Base-by-base conservation (phyloP, 2,888 invertebrate species). In the Drosophila subquinaria region DNA sequence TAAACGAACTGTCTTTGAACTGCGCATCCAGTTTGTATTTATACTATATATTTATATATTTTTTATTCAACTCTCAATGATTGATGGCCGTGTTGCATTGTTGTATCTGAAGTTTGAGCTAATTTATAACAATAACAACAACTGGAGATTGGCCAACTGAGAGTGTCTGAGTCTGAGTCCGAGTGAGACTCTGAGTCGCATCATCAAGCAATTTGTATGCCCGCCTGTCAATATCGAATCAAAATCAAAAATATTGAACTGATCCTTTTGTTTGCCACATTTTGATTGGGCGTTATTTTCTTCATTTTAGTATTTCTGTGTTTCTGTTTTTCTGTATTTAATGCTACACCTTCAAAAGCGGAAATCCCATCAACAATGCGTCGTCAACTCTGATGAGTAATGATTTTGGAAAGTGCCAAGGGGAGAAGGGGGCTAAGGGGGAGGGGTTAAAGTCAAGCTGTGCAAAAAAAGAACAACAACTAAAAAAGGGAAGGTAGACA, bases 211-310 rank as follows among this genome's bases (percentile, higher is more conserved):
- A 86, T 86, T 90, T 86, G 86, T 86, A 87, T 89, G 90, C 76
- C 66, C 76, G 89, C 64, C 90, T 89, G 86, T 86, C 90, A 89
- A 86, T 90, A 90, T 73, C 71, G 57, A 81, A 87, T 89, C 89
- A 90, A 87, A 85, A 84, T 89, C 89, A 90, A 87, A 85, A 84
- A 76, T 79, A 62, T 84, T 81, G 76, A 84, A 73, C 82, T 76
- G 40, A 79, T 90, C 85, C 86, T 86, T 89, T 86, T 90, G 90
- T 86, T 69, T 62, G 85, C 62, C 71, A 72, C 69, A 65, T 69
- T 90, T 85, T 90, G 90, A 90, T 90, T 86, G 89, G 83, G 72
- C 88, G 89, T 89, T 60, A 38, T 36, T 30, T 30, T 23, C 9
- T 30, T 48, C 23, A 43, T 77, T 69, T 67, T 57, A 60, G 40